Evolutionary conservation across 2,113 vertebrate species (phyloP).

Genomic region (Corythornis cristatus): DNA sequence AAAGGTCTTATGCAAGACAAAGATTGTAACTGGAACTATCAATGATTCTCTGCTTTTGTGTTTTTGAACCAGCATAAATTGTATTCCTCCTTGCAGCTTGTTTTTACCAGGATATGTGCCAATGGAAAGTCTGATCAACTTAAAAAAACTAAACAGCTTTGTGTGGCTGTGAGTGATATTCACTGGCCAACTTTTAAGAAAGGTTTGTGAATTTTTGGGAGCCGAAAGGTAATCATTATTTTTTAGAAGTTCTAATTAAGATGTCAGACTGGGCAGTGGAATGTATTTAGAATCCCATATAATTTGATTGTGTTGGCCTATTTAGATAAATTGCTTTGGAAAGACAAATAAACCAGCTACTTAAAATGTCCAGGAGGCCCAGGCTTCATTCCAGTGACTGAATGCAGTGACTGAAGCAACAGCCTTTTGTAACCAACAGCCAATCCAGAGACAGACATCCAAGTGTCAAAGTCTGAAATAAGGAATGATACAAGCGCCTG

Average conservation of each 20-base stretch:
- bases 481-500: slow-evolving; percentile 22
- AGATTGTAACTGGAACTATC: neutral
- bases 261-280: slow-evolving; percentile 72
- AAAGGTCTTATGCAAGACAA: neutral
- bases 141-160: slow-evolving; percentile 71
- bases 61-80: slow-evolving; percentile 28
- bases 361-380: slow-evolving; percentile 75
- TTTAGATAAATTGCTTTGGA: slow-evolving; percentile 79
- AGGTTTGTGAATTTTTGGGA: slow-evolving; percentile 71
- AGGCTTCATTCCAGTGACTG: slow-evolving; percentile 73
- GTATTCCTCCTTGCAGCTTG: neutral
- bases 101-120: slow-evolving; percentile 56
- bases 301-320: slow-evolving; percentile 81
- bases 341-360: slow-evolving; percentile 79
- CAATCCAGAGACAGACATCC: slow-evolving; percentile 60
- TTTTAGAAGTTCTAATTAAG: slow-evolving; percentile 79
- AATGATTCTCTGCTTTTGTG: neutral
- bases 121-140: slow-evolving; percentile 76
- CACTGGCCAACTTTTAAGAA: slow-evolving; percentile 72
- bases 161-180: slow-evolving; percentile 67
- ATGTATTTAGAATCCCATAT: slow-evolving; percentile 76
- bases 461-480: slow-evolving; percentile 73
- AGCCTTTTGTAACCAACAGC: slow-evolving; percentile 71
- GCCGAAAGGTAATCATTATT: slow-evolving; percentile 69
- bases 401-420: slow-evolving; percentile 71